Evolutionary conservation across 2,888 invertebrate species (phyloP).

Genomic region (Acronicta alni): DNA sequence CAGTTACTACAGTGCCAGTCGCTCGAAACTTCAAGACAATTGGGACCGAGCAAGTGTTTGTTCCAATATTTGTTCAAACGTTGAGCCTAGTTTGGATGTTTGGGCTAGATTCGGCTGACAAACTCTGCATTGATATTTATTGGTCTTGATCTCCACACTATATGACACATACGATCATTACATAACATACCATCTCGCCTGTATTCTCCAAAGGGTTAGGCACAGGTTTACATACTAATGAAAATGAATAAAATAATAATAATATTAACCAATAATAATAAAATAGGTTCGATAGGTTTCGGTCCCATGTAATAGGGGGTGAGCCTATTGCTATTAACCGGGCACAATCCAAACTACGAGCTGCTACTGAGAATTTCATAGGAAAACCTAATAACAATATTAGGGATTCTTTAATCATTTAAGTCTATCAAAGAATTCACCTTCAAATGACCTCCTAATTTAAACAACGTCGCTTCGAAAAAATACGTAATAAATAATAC

Average conservation of each 20-base stretch:
- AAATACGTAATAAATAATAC: not conserved
- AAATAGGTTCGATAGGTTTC: too few species aligned
- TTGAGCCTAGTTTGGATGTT: conserved; percentile 27
- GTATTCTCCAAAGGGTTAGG: too few species aligned
- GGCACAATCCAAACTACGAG: too few species aligned
- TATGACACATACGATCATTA: not conserved
- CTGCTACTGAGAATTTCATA: too few species aligned
- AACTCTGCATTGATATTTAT: conserved; percentile 19
- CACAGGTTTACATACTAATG: too few species aligned
- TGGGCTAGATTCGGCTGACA: conserved; percentile 16
- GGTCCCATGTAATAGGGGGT: too few species aligned
- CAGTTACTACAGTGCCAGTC: conserved; percentile 13
- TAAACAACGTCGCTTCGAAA: not conserved
- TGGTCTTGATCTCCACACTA: conserved; percentile 10
- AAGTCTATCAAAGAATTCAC: not conserved
- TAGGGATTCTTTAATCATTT: not conserved
- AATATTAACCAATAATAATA: too few species aligned
- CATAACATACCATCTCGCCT: too few species aligned
- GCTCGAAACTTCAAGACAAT: conserved; percentile 31
- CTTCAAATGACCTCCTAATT: not conserved
- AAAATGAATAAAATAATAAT: too few species aligned
- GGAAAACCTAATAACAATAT: too few species aligned
- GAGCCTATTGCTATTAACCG: too few species aligned
- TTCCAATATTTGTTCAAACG: conserved; percentile 31
- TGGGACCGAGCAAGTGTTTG: conserved; percentile 42